A percentile compares a stretch with the other conserved stretches of the same genome.
Evolutionary conservation across 2,888 invertebrate genomes (phyloP).

Genomic region (Encarsia formosa): DNA sequence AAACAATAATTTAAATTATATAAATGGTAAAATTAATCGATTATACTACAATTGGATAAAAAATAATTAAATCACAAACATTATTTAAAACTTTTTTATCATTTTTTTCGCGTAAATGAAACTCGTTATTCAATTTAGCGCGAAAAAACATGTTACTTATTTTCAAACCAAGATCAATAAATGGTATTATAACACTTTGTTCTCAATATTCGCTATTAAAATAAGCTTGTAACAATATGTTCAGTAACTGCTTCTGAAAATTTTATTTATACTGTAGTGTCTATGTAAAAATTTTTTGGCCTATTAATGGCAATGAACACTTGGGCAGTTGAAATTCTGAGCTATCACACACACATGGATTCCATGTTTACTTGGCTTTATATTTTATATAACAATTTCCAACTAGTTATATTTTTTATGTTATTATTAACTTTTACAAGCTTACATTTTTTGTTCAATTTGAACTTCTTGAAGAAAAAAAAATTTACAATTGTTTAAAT

Average conservation of each 20-base stretch:
- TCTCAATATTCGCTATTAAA: constrained; percentile 11
- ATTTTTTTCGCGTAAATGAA: too few relatives aligned
- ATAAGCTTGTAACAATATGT: constrained; percentile 15
- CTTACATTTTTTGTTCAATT: too few relatives aligned
- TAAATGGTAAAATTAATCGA: too few relatives aligned
- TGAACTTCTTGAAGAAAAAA: too few relatives aligned
- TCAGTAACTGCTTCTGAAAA: constrained; percentile 16
- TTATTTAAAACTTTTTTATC: too few relatives aligned
- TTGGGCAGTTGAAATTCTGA: constrained; percentile 47
- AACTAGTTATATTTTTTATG: too few relatives aligned
- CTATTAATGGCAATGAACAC: constrained; percentile 46
- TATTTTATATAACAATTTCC: constrained; percentile 17
- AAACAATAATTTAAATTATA: too few relatives aligned
- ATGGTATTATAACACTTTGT: constrained; percentile 7
- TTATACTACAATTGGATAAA: too few relatives aligned
- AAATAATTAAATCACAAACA: too few relatives aligned
- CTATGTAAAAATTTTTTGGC: constrained; percentile 41
- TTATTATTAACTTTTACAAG: too few relatives aligned
- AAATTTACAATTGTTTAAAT: too few relatives aligned
- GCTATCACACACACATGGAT: constrained; percentile 29
- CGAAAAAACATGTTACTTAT: background rate
- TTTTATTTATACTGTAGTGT: constrained; percentile 22
- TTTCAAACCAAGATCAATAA: constrained; percentile 9
- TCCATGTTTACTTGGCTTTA: constrained; percentile 23
- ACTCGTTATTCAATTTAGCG: too few relatives aligned